Percentiles rank a stretch among this genome's conserved stretches.
These are phyloP conservation scores for Bagarius yarrelli DNA, from an alignment of 2,113 vertebrate genomes.

Conservation along the genomic window DNA sequence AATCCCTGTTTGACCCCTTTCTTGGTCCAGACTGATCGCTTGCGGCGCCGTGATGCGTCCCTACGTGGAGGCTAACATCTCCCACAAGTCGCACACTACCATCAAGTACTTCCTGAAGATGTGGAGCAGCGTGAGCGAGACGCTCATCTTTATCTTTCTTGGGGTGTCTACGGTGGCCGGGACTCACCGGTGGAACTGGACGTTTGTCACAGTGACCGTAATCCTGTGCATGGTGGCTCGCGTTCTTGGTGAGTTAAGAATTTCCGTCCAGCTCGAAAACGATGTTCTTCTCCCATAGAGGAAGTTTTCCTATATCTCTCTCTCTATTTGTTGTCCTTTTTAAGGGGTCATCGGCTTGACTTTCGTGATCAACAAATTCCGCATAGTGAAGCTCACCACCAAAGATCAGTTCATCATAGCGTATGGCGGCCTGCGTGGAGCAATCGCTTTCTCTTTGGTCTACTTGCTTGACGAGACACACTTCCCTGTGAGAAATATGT, in stretches of 20 bases:
- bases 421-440: constrained; percentile 92
- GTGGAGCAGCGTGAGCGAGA: constrained; percentile 98
- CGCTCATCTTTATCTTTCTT: constrained; percentile 96
- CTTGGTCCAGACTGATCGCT: constrained; percentile 81
- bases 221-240: constrained; percentile 89
- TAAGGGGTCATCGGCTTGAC: constrained; percentile 92
- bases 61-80: constrained; percentile 97
- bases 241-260: constrained; percentile 80
- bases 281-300: too few species aligned
- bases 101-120: constrained; percentile 99
- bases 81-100: constrained; percentile 98
- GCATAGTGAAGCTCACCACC: constrained; percentile 91
- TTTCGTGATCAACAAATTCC: constrained; percentile 94
- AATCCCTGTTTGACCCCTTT: neutral
- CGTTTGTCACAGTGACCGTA: constrained; percentile 86
- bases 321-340: constrained; percentile 6
- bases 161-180: constrained; percentile 93
- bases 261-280: neutral
- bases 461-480: constrained; percentile 78
- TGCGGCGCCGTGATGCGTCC: constrained; percentile 91
- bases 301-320: neutral
- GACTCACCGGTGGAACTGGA: constrained; percentile 92
- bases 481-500: constrained; percentile 84
- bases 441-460: constrained; percentile 94
- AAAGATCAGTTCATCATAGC: constrained; percentile 99